Evolutionary conservation across 2,113 vertebrate genomes (phyloP).

Genomic region (Clarias gariepinus): DNA sequence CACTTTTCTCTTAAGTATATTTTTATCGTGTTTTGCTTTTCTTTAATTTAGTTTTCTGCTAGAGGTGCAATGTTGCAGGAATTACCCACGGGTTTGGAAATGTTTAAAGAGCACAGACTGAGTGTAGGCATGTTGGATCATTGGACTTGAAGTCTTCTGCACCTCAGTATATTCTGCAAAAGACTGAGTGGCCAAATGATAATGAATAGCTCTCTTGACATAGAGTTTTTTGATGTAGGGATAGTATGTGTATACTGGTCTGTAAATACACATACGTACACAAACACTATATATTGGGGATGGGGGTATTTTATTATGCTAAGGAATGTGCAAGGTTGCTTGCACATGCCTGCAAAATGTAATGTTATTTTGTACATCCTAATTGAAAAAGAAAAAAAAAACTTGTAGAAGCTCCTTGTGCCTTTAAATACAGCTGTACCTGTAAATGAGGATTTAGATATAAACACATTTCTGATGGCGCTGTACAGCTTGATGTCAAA

Average conservation of each 20-base stretch:
- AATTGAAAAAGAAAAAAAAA: conserved; percentile 68
- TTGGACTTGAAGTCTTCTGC: conserved; percentile 57
- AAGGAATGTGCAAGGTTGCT: conserved; percentile 73
- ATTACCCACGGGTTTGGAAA: conserved; percentile 65
- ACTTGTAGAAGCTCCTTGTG: conserved; percentile 86
- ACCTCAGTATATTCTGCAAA: conserved; percentile 75
- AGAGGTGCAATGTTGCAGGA: conserved; percentile 64
- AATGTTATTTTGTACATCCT: conserved; percentile 88
- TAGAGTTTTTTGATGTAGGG: conserved; percentile 59
- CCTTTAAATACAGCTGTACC: conserved; percentile 83
- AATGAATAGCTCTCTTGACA: conserved; percentile 69
- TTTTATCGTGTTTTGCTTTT: conserved; percentile 51
- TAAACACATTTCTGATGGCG: conserved; percentile 80
- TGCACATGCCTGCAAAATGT: conserved; percentile 84
- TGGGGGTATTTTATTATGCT: conserved; percentile 71
- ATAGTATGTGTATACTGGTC: conserved; percentile 59
- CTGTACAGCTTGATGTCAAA: conserved; percentile 81
- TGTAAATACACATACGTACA: conserved; percentile 65
- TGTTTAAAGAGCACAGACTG: conserved; percentile 67
- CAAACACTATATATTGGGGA: conserved; percentile 51
- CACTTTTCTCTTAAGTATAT: conserved; percentile 63
- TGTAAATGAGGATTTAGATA: conserved; percentile 82
- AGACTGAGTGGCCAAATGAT: conserved; percentile 73
- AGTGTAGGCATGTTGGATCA: conserved; percentile 25
- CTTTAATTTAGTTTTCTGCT: conserved; percentile 39